Evolutionary conservation across 2,113 vertebrate genomes (phyloP).

Genomic region (Sminthopsis crassicaudata): DNA sequence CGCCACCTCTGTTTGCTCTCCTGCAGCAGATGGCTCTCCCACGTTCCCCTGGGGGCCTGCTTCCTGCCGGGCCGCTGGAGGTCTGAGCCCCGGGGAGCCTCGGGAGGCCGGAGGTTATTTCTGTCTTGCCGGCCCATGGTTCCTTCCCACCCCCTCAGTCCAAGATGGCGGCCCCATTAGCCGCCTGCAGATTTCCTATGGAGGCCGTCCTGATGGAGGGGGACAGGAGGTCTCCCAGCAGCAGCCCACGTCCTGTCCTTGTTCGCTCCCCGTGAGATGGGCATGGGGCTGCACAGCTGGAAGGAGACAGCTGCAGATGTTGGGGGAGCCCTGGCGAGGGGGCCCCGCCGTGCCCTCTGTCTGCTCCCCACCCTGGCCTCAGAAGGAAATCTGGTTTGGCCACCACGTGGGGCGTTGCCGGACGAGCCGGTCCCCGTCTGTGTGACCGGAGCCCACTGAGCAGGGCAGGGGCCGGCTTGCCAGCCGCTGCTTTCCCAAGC

Average conservation of each 20-base stretch:
- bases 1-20: not conserved
- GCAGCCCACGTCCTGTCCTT: constrained; percentile 45
- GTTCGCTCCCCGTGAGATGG: not conserved
- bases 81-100: constrained; percentile 50
- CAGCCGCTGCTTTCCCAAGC: constrained; percentile 20
- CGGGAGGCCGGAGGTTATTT: constrained; percentile 52
- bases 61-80: constrained; percentile 47
- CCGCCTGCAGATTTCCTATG: constrained; percentile 42
- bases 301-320: constrained; percentile 44
- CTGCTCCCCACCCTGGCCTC: constrained; percentile 34
- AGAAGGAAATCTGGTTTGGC: constrained; percentile 75
- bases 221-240: constrained; percentile 40
- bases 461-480: not conserved
- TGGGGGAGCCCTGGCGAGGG: constrained; percentile 28
- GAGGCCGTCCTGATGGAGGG: constrained; percentile 55
- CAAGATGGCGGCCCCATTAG: constrained; percentile 39
- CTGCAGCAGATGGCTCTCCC: not conserved
- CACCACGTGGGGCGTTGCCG: constrained; percentile 52
- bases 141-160: constrained; percentile 1
- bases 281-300: constrained; percentile 56
- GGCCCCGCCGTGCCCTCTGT: constrained; percentile 41
- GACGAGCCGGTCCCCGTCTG: not conserved
- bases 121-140: constrained; percentile 7
- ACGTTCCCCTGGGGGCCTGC: constrained; percentile 52
- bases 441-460: constrained; percentile 55